phyloP scores from a whole-genome alignment of 2,113 vertebrate genomes.

The Pterocles gutturalis region DNA sequence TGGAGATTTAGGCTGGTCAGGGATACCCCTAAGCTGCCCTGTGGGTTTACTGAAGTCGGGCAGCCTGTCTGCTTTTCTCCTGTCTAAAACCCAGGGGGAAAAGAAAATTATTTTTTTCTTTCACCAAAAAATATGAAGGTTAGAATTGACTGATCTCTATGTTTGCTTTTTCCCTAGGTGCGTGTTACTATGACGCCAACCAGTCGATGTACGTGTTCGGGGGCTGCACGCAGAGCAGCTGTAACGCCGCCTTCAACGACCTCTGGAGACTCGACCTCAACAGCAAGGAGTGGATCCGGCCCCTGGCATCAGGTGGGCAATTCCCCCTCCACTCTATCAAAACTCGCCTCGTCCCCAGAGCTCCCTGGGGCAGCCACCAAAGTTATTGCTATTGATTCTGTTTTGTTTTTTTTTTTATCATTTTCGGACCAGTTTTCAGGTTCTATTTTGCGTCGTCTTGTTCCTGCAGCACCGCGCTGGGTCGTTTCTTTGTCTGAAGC shows the following conservation, averaged over 20 bases:
- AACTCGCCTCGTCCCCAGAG: accelerated
- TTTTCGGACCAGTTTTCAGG: neutral
- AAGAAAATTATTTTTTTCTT: too few relatives aligned
- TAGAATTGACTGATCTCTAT: neutral
- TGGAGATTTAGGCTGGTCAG: neutral
- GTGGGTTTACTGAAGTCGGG: accelerated
- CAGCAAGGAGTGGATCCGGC: constrained; percentile 99
- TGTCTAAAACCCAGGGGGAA: accelerated
- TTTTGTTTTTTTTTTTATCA: accelerated
- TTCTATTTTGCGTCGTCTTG: accelerated
- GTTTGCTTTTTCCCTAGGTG: constrained; percentile 77
- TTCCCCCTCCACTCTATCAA: accelerated
- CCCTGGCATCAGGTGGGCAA: constrained; percentile 91
- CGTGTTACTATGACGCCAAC: constrained; percentile 96
- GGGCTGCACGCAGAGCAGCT: constrained; percentile 98
- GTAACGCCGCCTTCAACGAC: constrained; percentile 98
- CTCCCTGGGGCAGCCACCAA: neutral
- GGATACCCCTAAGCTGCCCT: neutral
- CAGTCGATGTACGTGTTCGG: constrained; percentile 99
- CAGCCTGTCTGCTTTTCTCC: neutral
- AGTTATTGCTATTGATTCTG: too few relatives aligned
- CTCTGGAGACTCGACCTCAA: constrained; percentile 98
- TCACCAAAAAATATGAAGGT: accelerated
- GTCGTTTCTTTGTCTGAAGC: neutral
- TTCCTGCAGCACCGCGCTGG: accelerated